A percentile compares a stretch with the other conserved stretches of the same genome.
These are phyloP conservation scores for Enteromius paludinosus DNA, from an alignment of 2,797 vertebrate genomes.

Conservation along the genomic window DNA sequence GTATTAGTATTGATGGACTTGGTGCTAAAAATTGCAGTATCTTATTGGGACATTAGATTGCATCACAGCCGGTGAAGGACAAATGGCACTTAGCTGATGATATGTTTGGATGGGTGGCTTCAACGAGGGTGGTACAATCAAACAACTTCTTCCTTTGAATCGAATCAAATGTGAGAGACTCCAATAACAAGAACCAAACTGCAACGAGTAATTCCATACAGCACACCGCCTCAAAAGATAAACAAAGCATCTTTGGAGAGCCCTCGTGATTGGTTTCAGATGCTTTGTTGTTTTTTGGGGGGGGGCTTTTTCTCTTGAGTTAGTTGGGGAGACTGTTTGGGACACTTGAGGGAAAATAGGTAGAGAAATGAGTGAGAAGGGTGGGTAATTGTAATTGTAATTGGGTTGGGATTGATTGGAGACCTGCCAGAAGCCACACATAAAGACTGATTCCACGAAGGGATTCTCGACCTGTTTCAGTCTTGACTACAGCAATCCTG, in stretches of 20 bases:
- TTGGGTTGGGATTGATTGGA: conserved; percentile 69
- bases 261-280: conserved; percentile 34
- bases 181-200: neutral
- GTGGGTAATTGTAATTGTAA: conserved; percentile 66
- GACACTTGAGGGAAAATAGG: conserved; percentile 37
- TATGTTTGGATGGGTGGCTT: conserved; percentile 60
- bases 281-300: conserved; percentile 40
- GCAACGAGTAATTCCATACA: conserved; percentile 2
- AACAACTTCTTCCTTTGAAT: neutral
- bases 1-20: conserved; percentile 58
- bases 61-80: conserved; percentile 66
- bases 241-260: conserved; percentile 47
- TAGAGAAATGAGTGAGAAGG: conserved; percentile 60
- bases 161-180: neutral
- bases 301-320: conserved; percentile 22
- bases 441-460: conserved; percentile 45
- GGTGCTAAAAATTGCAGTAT: conserved; percentile 48
- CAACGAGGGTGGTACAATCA: neutral
- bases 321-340: conserved; percentile 41
- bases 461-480: conserved; percentile 36
- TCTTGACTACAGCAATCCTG: conserved; percentile 43
- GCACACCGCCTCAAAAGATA: conserved; percentile 28
- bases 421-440: conserved; percentile 45
- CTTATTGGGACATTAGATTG: conserved; percentile 66
- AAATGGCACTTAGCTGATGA: conserved; percentile 77